Conservation (phyloP, 2,113 vertebrate species). For the Cettia cetti region DNA sequence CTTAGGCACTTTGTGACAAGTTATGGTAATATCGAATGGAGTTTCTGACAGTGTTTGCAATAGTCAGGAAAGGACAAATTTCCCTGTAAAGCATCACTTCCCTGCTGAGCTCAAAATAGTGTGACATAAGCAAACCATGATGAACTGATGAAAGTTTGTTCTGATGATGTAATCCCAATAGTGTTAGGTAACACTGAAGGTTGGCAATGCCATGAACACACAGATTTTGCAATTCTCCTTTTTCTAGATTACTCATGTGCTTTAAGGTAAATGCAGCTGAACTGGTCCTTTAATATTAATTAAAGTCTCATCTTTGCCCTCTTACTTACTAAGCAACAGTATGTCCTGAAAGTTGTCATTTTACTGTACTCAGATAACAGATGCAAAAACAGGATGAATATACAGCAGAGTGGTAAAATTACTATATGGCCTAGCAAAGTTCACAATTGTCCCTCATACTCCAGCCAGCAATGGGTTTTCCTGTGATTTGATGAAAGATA, state of each 20-base stretch:
- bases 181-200: background rate
- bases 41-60: background rate
- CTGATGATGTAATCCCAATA: background rate
- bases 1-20: background rate
- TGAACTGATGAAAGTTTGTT: slow-evolving; percentile 5
- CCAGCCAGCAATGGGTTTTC: background rate
- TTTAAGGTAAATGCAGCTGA: background rate
- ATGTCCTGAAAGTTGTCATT: background rate
- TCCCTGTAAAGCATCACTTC: background rate
- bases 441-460: background rate
- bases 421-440: background rate
- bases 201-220: background rate
- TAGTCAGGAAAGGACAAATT: background rate
- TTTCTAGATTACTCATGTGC: background rate
- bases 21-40: background rate
- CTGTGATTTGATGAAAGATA: background rate
- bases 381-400: background rate
- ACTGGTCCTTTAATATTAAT: background rate
- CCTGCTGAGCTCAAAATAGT: background rate
- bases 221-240: slow-evolving; percentile 22
- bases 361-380: background rate
- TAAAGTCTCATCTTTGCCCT: background rate
- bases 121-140: background rate
- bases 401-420: background rate
- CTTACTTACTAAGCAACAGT: background rate